Percentiles rank a stretch among this genome's conserved stretches.
Evolutionary conservation across 1,140 invertebrate genomes (phyloP).

Genomic region (Halyomorpha halys): DNA sequence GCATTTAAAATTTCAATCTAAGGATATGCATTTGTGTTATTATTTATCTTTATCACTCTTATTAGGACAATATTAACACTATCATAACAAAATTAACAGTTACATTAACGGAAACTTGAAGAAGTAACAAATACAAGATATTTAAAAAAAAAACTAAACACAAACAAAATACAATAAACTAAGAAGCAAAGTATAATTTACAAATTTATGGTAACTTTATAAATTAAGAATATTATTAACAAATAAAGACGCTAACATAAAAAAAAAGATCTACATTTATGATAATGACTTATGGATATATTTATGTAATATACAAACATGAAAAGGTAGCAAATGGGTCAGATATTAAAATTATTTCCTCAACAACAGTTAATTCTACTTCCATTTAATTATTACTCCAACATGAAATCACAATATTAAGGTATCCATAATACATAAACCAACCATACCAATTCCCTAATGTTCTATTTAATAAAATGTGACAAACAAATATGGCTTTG

Average conservation of each 20-base stretch:
- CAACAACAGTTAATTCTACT: slow-evolving; percentile 2
- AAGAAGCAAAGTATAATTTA: too few species aligned
- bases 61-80: not conserved
- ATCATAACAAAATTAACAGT: not conserved
- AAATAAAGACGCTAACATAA: too few species aligned
- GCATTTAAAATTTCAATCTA: slow-evolving; percentile 14
- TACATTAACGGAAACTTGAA: not conserved
- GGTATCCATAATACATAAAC: not conserved
- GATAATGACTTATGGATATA: too few species aligned
- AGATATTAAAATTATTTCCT: not conserved
- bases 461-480: slow-evolving; percentile 5
- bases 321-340: too few species aligned
- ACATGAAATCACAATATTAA: slow-evolving; percentile 6
- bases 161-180: too few species aligned
- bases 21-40: slow-evolving; percentile 10
- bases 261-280: too few species aligned
- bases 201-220: too few species aligned
- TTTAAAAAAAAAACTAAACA: too few species aligned
- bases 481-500: slow-evolving; percentile 8
- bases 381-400: not conserved
- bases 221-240: too few species aligned
- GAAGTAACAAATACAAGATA: too few species aligned
- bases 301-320: too few species aligned
- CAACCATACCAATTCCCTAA: slow-evolving; percentile 2
- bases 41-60: slow-evolving; percentile 1